Base-by-base conservation (phyloP, 1,140 invertebrate genomes). In the Heliconius himera region DNA sequence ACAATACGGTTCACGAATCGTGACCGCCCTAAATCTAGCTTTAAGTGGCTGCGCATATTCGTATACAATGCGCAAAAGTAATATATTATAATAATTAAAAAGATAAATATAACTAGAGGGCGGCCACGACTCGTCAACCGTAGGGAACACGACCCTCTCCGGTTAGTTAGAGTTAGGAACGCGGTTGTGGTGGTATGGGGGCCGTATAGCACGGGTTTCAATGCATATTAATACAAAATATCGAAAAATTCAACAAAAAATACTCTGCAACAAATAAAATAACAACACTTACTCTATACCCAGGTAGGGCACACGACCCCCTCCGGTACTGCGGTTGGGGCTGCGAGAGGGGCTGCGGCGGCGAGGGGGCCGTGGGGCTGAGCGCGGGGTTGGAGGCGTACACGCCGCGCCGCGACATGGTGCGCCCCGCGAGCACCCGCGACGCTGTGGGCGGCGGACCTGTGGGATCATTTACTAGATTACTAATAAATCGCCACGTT, bases 351-450 rank as follows among this genome's bases (percentile, higher is more conserved):
- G 70, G 13, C 6, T 18, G 70, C 26, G 36, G 88, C 8, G 78
- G 41, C 9, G 56, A 18, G 66, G 78, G 74, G 41, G 78, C 84
- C 9, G 90, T 90, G 77, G 92, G 93, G 77, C 88, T 91, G 38
- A 94, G 91, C 20, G 89, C 91, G 5, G 94, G 94, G 83, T 95
- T 94, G 71, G 94, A 95, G 9, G 92, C 90, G 89, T 95, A 94
- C 73, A 94, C 91, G 26, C 85, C 86, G 49, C 89, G 88, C 20
- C 91, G 88, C 20, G 87, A 81, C 87, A 93, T 90, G n/a, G 81
- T 81, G 9, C 89, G 84, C 0, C 85, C 87, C 33, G 80, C 81
- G 6, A 87, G 70, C 16, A 77, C 80, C 0, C 88, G 84, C 13
- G 80, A 66, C 9, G 80, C 82, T 36, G 78, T 76, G 20, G 73